Percentiles rank a stretch among this genome's conserved stretches.
These are phyloP conservation scores for Sander vitreus DNA, from an alignment of 2,113 vertebrate genomes.

Conservation along the genomic window DNA sequence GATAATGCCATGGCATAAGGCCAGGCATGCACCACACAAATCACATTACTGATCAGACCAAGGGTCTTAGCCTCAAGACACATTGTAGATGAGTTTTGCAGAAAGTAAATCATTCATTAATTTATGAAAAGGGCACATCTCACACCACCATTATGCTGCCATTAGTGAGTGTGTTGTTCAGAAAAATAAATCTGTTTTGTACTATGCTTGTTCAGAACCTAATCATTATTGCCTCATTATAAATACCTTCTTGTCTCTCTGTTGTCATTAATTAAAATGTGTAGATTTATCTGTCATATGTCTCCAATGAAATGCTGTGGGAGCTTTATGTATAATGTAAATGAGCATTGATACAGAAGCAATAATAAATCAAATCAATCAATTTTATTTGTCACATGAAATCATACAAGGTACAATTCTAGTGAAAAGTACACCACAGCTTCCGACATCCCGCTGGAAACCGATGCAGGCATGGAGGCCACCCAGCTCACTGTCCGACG, in stretches of 20 bases:
- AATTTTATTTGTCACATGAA: no score
- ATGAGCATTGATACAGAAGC: background rate
- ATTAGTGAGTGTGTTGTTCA: constrained; percentile 43
- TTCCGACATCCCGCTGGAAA: no score
- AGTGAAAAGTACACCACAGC: no score
- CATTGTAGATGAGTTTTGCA: constrained; percentile 56
- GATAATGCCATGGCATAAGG: constrained; percentile 64
- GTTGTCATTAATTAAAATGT: constrained; percentile 22
- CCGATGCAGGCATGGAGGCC: no score
- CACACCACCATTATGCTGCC: constrained; percentile 43
- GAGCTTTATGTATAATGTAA: constrained; percentile 16
- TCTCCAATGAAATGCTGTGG: background rate
- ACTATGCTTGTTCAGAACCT: background rate
- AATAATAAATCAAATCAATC: background rate
- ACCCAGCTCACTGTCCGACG: no score
- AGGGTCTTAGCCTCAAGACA: constrained; percentile 49
- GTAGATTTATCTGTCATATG: constrained; percentile 8
- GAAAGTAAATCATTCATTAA: constrained; percentile 58
- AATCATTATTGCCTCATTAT: constrained; percentile 23
- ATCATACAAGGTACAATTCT: no score
- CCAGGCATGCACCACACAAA: constrained; percentile 49
- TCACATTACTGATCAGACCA: constrained; percentile 63
- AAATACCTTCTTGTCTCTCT: constrained; percentile 11
- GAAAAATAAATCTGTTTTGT: constrained; percentile 27
- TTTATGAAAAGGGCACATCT: constrained; percentile 70